Base-by-base conservation (phyloP, 2,888 invertebrate genomes). In the Chirona hameri region DNA sequence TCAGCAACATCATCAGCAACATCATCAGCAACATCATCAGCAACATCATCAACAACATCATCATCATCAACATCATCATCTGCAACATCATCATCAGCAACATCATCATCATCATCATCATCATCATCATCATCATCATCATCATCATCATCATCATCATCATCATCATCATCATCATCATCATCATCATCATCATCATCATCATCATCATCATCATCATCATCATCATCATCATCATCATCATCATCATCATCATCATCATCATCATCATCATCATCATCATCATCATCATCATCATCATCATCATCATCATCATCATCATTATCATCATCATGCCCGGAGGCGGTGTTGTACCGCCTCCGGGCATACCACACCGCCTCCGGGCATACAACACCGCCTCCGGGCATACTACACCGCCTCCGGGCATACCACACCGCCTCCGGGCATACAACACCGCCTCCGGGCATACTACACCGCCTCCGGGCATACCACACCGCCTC, bases 81-180 rank as follows among this genome's bases (percentile, higher is more conserved):
- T n/a, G n/a, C n/a, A n/a, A n/a, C n/a, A n/a, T n/a, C n/a, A n/a
- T n/a, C n/a, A n/a, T n/a, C n/a, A n/a, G n/a, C n/a, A n/a, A n/a
- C n/a, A n/a, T n/a, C n/a, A n/a, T n/a, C n/a, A n/a, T n/a, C n/a
- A n/a, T n/a, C n/a, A n/a, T n/a, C n/a, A n/a, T n/a, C n/a, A n/a
- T n/a, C n/a, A n/a, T n/a, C n/a, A 65, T 65, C 65, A 65, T 65
- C 65, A 65, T 65, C 21, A 65, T 65, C 65, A 65, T 65, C n/a
- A 65, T 65, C 65, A 65, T 65, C 65, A 65, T 65, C 21, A 65
- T 65, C 65, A 65, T 65, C n/a, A 65, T 65, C 65, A 65, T 65
- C 65, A 65, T 65, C 21, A 65, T 65, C 65, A 65, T 65, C n/a
- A 65, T 65, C 65, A 65, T 65, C 65, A 65, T 65, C 21, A 65